phyloP scores from a whole-genome alignment of 2,113 vertebrate species.

The Zapus hudsonius region DNA sequence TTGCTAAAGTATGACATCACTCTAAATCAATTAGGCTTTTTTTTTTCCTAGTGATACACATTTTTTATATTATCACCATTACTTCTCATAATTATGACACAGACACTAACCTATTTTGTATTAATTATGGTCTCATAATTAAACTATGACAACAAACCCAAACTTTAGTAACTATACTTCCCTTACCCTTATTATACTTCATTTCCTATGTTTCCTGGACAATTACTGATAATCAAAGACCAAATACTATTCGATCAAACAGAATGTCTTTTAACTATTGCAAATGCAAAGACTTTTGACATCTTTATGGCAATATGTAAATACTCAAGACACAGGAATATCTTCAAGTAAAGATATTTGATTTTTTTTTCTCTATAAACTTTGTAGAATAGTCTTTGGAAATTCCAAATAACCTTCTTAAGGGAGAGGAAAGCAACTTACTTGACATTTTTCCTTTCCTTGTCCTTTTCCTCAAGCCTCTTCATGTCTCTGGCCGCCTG shows the following conservation, averaged over 20 bases:
- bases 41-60: constrained; percentile 5
- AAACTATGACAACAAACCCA: constrained; percentile 33
- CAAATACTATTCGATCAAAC: constrained; percentile 29
- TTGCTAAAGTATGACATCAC: constrained; percentile 22
- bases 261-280: constrained; percentile 45
- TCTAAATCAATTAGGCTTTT: constrained; percentile 30
- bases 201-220: constrained; percentile 28
- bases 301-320: constrained; percentile 16
- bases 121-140: constrained; percentile 41
- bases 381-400: not conserved
- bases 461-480: constrained; percentile 97
- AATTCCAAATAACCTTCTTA: constrained; percentile 57
- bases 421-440: constrained; percentile 87
- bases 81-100: not conserved
- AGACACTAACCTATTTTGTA: constrained; percentile 39
- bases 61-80: constrained; percentile 7
- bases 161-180: constrained; percentile 29
- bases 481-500: constrained; percentile 98
- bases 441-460: constrained; percentile 95
- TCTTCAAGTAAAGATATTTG: constrained; percentile 39
- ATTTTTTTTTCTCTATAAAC: constrained; percentile 46
- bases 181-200: not conserved
- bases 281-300: constrained; percentile 38
- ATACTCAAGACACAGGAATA: constrained; percentile 19
- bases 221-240: constrained; percentile 23